Percentiles rank a stretch among this genome's conserved stretches.
These are phyloP conservation scores for Coelopa pilipes DNA, from an alignment of 2,888 invertebrate genomes.

Conservation along the genomic window DNA sequence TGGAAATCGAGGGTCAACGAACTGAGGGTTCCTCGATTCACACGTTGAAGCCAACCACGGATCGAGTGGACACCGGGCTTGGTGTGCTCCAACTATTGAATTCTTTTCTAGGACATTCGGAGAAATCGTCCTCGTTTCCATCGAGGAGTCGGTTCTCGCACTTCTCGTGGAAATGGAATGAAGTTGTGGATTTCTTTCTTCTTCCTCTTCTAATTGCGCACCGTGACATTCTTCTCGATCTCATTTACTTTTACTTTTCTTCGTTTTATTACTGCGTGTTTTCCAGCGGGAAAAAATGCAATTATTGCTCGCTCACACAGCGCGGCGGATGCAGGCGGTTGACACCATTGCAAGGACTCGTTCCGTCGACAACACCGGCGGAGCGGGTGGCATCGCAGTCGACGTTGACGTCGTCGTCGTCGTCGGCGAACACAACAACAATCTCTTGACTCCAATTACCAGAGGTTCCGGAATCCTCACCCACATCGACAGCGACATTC, in stretches of 20 bases:
- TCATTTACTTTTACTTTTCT: slow-evolving; percentile 16
- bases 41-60: too few relatives aligned
- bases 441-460: slow-evolving; percentile 24
- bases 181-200: too few relatives aligned
- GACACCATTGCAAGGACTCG: neutral
- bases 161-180: too few relatives aligned
- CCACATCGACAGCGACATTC: too few relatives aligned
- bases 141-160: too few relatives aligned
- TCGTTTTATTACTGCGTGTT: neutral
- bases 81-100: too few relatives aligned
- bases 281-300: neutral
- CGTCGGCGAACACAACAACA: slow-evolving; percentile 16
- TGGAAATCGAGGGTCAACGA: too few relatives aligned
- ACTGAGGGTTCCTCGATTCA: too few relatives aligned
- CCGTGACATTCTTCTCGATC: neutral
- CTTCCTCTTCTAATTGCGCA: too few relatives aligned
- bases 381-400: neutral
- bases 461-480: neutral
- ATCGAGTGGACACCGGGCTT: too few relatives aligned
- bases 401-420: neutral
- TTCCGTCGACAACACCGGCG: neutral
- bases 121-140: too few relatives aligned
- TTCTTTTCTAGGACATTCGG: too few relatives aligned
- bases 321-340: neutral
- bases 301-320: neutral